Percentiles rank a stretch among this genome's conserved stretches.
phyloP scores from a whole-genome alignment of 2,113 vertebrate genomes.

The Cygnus buccinator region DNA sequence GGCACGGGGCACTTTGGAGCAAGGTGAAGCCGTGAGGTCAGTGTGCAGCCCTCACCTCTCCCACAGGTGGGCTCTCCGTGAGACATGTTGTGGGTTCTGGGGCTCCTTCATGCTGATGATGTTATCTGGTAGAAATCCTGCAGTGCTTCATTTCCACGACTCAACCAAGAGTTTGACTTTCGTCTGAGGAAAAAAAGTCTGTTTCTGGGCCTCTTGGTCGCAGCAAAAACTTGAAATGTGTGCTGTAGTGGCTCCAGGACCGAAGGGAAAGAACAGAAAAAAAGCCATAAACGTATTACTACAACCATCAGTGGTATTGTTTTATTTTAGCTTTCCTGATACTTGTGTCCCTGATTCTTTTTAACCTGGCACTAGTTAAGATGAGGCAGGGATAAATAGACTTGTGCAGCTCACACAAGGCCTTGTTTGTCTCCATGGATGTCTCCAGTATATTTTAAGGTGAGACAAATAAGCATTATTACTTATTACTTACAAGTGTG shows the following conservation, averaged over 20 bases:
- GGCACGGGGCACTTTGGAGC: conserved; percentile 21
- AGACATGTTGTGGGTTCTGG: background rate
- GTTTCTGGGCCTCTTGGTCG: background rate
- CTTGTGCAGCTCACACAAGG: background rate
- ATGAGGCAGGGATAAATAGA: background rate
- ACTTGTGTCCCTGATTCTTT: conserved; percentile 17
- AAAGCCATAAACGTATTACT: background rate
- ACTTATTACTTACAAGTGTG: background rate
- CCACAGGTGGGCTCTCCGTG: background rate
- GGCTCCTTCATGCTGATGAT: background rate
- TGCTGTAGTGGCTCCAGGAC: background rate
- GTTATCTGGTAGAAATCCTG: background rate
- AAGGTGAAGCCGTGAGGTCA: background rate
- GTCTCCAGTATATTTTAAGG: background rate
- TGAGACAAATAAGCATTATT: background rate
- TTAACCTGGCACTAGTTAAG: background rate
- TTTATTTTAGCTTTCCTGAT: conserved; percentile 8
- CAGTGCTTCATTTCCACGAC: background rate
- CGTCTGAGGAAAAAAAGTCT: background rate
- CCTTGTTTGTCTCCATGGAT: background rate
- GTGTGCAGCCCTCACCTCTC: background rate
- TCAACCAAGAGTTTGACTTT: conserved; percentile 3
- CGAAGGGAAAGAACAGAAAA: background rate
- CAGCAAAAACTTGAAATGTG: background rate
- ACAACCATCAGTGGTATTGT: background rate